Base-by-base conservation (phyloP, 64 coral and sea anemone genomes). In the Montipora foliosa region DNA sequence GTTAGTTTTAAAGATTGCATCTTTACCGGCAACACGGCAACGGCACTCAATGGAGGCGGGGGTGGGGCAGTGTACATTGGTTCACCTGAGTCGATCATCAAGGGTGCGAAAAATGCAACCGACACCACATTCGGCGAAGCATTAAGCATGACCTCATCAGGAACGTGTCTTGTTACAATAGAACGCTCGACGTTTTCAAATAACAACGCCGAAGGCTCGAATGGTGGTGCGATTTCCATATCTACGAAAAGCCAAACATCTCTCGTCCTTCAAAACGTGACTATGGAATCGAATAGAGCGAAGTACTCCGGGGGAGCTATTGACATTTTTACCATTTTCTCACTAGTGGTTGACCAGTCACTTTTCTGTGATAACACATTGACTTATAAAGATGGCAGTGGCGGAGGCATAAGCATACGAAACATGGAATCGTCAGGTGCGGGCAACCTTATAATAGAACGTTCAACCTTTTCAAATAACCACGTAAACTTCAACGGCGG, bases 41-140 rank as follows among this genome's bases (percentile, higher is more conserved):
- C 10, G 52, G 52, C 52, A 10, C 6, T 55, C 4, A 59, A 2
- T 4, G 1, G 5, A 11, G 79, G 79, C 2, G 5, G 21, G 3
- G 79, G 79, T 12, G 79, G 79, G 10, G 79, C 52, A 19, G 79
- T 81, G 5, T 81, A 25, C 46, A 77, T 77, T 55, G 52, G 52
- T 55, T 55, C 52, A 55, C 52, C 52, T 55, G 52, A 55, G 10
- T 55, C 52, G 52, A 10, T 55, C 52, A 55, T 55, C 52, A 55
- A 55, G 52, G 10, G 52, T 55, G 52, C 37, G 37, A 47, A 45
- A 6, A 78, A 48, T 47, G 6, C 46, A 5, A 78, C 45, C 46
- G 19, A 50, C 11, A 48, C 9, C 44, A 6, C 15, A 6, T 50
- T 78, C 13, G 19, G 12, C 45, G 46, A 78, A 48, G 13, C 76